These are phyloP conservation scores for Mareca penelope DNA, from an alignment of 2,797 vertebrate genomes.

Conservation along the genomic window DNA sequence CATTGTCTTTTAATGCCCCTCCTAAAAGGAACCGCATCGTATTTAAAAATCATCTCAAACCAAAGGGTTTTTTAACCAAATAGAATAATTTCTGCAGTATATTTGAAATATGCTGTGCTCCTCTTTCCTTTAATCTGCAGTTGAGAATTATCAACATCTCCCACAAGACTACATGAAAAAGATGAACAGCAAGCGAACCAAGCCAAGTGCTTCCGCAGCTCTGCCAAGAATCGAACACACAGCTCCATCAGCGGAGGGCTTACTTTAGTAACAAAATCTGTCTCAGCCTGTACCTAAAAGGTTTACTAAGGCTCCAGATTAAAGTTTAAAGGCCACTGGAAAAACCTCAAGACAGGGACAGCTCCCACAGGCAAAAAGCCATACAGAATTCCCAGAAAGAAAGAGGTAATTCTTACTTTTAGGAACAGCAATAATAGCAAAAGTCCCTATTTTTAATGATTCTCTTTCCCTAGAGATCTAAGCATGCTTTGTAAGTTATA, in stretches of 20 bases:
- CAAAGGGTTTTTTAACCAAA: not conserved
- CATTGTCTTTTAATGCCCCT: not conserved
- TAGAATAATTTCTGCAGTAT: not conserved
- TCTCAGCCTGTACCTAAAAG: slow-evolving; percentile 49
- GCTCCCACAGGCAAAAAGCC: not conserved
- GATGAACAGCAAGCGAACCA: slow-evolving; percentile 48
- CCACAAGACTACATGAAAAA: slow-evolving; percentile 55
- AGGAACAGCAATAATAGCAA: slow-evolving; percentile 6
- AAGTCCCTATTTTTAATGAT: slow-evolving; percentile 12
- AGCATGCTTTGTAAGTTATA: slow-evolving; percentile 26
- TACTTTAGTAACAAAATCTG: slow-evolving; percentile 48
- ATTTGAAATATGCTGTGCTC: not conserved
- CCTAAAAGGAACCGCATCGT: not conserved
- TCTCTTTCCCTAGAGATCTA: not conserved
- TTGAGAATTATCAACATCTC: slow-evolving; percentile 48
- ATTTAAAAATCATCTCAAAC: not conserved
- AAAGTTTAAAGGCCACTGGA: slow-evolving; percentile 46
- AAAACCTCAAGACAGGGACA: slow-evolving; percentile 2
- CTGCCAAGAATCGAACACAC: slow-evolving; percentile 50
- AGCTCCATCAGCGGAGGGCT: slow-evolving; percentile 29
- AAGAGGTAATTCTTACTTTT: slow-evolving; percentile 23
- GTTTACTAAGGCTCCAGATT: slow-evolving; percentile 50
- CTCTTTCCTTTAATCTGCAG: slow-evolving; percentile 28
- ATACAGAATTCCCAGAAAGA: slow-evolving; percentile 35
- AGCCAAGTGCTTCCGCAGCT: slow-evolving; percentile 27